Evolutionary conservation across 2,113 vertebrate species (phyloP).

Genomic region (Clarias gariepinus): DNA sequence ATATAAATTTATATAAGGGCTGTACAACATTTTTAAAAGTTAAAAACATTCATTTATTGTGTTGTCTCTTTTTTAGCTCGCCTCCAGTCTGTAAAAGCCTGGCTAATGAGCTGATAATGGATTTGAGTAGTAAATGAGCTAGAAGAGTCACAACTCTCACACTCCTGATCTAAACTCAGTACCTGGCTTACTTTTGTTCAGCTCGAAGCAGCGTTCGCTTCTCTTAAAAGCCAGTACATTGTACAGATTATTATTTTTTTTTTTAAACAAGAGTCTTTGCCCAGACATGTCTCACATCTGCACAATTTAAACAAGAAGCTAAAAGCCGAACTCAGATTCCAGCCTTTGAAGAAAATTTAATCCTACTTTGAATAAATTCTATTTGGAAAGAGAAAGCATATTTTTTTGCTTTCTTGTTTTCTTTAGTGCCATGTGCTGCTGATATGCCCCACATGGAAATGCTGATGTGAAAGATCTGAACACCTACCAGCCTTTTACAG

Average conservation of each 20-base stretch:
- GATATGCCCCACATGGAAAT: background rate
- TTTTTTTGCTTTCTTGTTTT: background rate
- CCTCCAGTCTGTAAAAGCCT: background rate
- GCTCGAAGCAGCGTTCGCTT: background rate
- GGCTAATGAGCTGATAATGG: background rate
- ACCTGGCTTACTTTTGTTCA: background rate
- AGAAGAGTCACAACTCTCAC: background rate
- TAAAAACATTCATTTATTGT: background rate
- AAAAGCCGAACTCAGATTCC: background rate
- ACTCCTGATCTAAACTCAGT: background rate
- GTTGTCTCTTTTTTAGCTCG: background rate
- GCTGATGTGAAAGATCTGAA: too few species aligned
- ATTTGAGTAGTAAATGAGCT: background rate
- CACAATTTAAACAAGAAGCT: background rate
- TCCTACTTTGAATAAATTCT: background rate
- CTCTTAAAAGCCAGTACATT: background rate
- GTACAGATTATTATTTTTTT: background rate
- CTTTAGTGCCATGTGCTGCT: background rate
- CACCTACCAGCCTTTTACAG: background rate
- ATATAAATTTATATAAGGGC: background rate
- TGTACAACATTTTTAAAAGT: background rate
- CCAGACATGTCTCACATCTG: constrained; percentile 17
- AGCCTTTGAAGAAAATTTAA: background rate
- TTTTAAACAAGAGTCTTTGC: background rate
- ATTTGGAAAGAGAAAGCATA: background rate